Conservation (phyloP, 1,140 invertebrate genomes). For the Patella vulgata region DNA sequence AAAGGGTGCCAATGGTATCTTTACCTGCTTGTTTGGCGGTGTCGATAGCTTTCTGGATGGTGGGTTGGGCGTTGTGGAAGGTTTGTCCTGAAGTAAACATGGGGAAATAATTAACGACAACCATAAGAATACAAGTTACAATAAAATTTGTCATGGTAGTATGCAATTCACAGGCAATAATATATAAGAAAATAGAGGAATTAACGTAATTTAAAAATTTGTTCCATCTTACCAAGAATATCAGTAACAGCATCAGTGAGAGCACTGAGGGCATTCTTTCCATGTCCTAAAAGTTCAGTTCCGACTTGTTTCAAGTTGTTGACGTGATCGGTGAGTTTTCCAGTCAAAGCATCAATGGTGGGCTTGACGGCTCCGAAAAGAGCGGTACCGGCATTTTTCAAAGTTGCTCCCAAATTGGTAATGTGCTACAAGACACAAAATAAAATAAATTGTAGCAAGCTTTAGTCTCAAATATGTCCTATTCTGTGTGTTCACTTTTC, state of each 20-base stretch:
- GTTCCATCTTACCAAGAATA: slow-evolving; percentile 7
- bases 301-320: slow-evolving; percentile 4
- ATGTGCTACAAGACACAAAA: slow-evolving; percentile 1
- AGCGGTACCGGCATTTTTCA: background rate
- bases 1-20: too few species aligned
- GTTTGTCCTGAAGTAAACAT: slow-evolving; percentile 10
- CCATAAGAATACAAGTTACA: too few species aligned
- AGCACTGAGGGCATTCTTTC: slow-evolving; percentile 7
- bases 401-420: background rate
- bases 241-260: slow-evolving; percentile 5
- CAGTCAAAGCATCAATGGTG: slow-evolving; percentile 2
- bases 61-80: background rate
- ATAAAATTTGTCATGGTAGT: too few species aligned
- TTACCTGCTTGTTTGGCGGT: slow-evolving; percentile 2
- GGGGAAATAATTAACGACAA: too few species aligned
- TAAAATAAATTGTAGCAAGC: background rate
- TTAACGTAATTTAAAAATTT: too few species aligned
- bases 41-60: slow-evolving; percentile 1
- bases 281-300: slow-evolving; percentile 6
- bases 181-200: too few species aligned
- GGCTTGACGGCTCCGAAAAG: slow-evolving; percentile 7
- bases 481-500: background rate
- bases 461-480: background rate
- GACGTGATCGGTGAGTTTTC: background rate
- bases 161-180: too few species aligned